Conservation (phyloP, 2,888 invertebrate species). For the Megastigmus dorsalis region DNA sequence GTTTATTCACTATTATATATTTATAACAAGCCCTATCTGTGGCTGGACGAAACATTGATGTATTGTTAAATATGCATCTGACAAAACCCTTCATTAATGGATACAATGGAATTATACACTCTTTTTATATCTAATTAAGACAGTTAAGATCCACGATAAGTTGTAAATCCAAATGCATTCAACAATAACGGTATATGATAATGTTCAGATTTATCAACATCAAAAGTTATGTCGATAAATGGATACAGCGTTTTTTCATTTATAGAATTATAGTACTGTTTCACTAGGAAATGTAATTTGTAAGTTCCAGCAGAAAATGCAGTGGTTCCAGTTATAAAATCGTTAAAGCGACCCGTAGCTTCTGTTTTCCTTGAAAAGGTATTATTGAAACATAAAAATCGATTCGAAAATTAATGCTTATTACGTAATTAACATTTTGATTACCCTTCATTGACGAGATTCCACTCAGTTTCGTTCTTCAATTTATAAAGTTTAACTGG, state of each 20-base stretch:
- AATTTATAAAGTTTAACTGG: constrained; percentile 80
- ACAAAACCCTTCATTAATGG: too few species aligned
- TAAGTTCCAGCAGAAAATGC: constrained; percentile 81
- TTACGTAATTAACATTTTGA: not conserved
- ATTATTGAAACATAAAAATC: not conserved
- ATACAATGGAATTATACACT: too few species aligned
- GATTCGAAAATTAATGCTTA: not conserved
- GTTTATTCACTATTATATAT: too few species aligned
- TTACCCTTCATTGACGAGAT: constrained; percentile 40
- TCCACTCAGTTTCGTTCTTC: constrained; percentile 73
- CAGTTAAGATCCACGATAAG: constrained; percentile 82
- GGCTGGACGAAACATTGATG: too few species aligned
- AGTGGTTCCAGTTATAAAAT: constrained; percentile 76
- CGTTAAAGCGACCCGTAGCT: constrained; percentile 80
- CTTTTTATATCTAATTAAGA: too few species aligned
- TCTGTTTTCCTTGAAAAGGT: constrained; percentile 75
- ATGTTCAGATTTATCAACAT: constrained; percentile 78
- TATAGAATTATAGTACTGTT: constrained; percentile 79
- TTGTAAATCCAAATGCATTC: constrained; percentile 84
- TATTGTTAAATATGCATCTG: too few species aligned
- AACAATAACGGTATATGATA: constrained; percentile 85
- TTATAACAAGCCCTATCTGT: too few species aligned
- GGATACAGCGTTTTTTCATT: constrained; percentile 82
- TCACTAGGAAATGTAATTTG: constrained; percentile 82
- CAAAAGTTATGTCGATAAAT: constrained; percentile 83